Conservation (phyloP, 1,140 invertebrate genomes). For the Neodiprion fabricii region DNA sequence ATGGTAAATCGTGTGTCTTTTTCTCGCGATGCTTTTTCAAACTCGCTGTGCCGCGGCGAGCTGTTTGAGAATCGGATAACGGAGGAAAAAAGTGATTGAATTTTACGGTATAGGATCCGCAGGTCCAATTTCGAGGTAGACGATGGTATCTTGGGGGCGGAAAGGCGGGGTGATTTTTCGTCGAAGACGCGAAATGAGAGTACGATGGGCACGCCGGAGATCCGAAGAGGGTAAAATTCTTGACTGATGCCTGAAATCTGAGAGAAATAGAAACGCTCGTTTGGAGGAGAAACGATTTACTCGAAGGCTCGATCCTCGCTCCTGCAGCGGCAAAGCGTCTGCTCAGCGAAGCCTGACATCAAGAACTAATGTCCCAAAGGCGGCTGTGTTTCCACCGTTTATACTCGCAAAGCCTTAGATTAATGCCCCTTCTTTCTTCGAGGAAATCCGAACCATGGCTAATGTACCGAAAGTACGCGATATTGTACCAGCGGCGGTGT, state of each 20-base stretch:
- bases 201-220: background rate
- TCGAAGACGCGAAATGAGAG: no score
- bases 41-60: no score
- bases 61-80: no score
- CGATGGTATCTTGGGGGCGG: no score
- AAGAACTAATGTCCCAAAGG: background rate
- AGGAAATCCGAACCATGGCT: background rate
- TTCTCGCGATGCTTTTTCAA: no score
- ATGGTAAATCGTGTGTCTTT: no score
- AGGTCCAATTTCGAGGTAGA: no score
- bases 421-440: background rate
- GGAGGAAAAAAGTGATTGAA: no score
- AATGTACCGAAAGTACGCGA: background rate
- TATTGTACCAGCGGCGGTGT: background rate
- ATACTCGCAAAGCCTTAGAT: background rate
- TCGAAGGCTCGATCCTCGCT: no score
- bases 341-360: background rate
- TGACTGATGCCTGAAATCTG: no score
- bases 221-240: background rate
- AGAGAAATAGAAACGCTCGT: background rate
- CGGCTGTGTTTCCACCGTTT: background rate
- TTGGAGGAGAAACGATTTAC: background rate
- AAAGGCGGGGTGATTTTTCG: no score
- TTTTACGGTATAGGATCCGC: no score
- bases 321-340: background rate